Evolutionary conservation across 2,797 vertebrate genomes (phyloP).

Genomic region (Centropyge bicolor): DNA sequence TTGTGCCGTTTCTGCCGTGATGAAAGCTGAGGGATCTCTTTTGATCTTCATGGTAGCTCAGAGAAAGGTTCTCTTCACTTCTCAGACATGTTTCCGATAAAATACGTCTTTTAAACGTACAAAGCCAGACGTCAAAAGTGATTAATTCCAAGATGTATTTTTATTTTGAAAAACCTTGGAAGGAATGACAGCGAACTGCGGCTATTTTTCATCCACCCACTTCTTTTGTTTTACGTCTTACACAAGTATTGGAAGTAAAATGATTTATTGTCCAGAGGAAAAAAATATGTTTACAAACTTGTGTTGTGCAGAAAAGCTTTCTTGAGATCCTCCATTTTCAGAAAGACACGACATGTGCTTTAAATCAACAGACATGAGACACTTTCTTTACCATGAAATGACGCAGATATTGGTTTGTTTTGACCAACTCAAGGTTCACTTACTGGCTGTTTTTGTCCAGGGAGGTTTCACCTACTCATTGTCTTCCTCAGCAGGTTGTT

Average conservation of each 20-base stretch:
- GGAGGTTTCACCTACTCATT: neutral
- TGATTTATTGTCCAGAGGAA: neutral
- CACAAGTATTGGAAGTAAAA: neutral
- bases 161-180: constrained; percentile 5
- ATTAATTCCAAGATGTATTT: neutral
- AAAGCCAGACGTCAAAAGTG: neutral
- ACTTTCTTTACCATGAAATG: neutral
- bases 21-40: constrained; percentile 55
- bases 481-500: neutral
- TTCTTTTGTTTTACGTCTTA: neutral
- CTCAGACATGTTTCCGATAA: constrained; percentile 14
- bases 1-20: constrained; percentile 37
- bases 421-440: neutral
- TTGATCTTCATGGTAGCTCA: constrained; percentile 52
- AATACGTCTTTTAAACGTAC: constrained; percentile 16
- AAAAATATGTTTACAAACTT: neutral
- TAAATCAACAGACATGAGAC: neutral
- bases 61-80: neutral
- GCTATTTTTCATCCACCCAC: neutral
- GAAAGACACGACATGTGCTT: neutral
- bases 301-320: neutral
- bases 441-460: neutral
- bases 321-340: neutral
- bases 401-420: neutral
- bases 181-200: neutral